Evolutionary conservation across 1,140 invertebrate species (phyloP).

Genomic region (Monochamus saltuarius): DNA sequence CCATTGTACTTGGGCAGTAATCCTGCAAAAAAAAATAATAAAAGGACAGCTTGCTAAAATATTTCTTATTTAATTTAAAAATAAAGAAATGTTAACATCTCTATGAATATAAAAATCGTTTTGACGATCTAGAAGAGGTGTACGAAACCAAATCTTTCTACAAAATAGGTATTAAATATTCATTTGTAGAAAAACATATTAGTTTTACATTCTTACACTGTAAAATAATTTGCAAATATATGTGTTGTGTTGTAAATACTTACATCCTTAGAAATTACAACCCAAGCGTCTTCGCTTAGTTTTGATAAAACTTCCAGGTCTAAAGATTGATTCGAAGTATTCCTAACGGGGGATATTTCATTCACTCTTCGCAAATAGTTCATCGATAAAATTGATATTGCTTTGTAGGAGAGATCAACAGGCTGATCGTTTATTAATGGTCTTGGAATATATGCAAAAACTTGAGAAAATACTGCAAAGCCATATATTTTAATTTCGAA

Average conservation of each 20-base stretch:
- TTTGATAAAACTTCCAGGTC: not conserved
- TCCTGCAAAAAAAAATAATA: conserved; percentile 32
- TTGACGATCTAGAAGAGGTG: too few species aligned
- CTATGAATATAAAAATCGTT: too few species aligned
- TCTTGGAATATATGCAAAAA: conserved; percentile 46
- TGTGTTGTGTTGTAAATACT: too few species aligned
- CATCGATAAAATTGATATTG: conserved; percentile 38
- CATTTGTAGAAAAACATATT: too few species aligned
- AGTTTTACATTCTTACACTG: too few species aligned
- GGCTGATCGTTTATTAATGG: conserved; percentile 28
- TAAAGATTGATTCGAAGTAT: not conserved
- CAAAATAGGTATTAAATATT: too few species aligned
- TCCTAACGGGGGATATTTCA: not conserved
- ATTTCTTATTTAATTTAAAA: not conserved
- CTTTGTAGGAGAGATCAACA: conserved; percentile 39
- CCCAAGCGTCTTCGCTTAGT: conserved; percentile 10
- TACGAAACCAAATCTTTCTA: too few species aligned
- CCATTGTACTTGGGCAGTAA: conserved; percentile 37
- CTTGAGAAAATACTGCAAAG: conserved; percentile 49
- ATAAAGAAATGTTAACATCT: too few species aligned
- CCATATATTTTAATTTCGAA: conserved; percentile 47
- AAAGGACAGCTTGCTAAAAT: too few species aligned
- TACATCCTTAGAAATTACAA: conserved; percentile 2
- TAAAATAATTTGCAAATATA: too few species aligned
- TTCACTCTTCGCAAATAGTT: conserved; percentile 19